Conservation (phyloP, 2,797 vertebrate species). For the Dermochelys coriacea region DNA sequence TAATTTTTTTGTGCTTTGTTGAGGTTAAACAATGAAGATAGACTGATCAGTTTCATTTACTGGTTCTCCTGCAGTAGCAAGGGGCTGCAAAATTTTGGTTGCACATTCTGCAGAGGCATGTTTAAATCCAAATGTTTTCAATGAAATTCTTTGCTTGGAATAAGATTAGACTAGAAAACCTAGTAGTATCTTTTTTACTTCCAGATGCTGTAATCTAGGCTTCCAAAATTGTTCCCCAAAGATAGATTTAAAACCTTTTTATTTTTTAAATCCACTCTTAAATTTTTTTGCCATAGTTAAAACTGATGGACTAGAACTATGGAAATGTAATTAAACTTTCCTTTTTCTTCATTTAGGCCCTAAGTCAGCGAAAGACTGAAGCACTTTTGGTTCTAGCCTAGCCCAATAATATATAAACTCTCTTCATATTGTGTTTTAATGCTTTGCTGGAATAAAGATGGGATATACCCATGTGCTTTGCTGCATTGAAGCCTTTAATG, state of each 20-base stretch:
- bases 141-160: accelerated
- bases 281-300: neutral
- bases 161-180: accelerated
- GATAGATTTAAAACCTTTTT: accelerated
- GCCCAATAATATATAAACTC: neutral
- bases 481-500: neutral
- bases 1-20: too few species aligned
- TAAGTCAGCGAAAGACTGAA: neutral
- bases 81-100: neutral
- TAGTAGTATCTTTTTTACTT: neutral
- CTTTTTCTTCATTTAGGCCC: neutral
- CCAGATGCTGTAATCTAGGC: neutral
- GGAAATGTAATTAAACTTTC: neutral
- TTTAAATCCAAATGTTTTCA: neutral
- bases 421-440: neutral
- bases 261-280: neutral
- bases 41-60: neutral
- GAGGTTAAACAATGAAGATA: too few species aligned
- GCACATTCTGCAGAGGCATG: neutral
- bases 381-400: neutral
- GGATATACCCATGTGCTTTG: neutral
- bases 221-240: neutral
- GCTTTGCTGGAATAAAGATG: neutral
- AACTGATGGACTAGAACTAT: neutral
- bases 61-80: neutral